Conservation (phyloP, 2,113 vertebrate genomes). For the Dipodomys ordii region DNA sequence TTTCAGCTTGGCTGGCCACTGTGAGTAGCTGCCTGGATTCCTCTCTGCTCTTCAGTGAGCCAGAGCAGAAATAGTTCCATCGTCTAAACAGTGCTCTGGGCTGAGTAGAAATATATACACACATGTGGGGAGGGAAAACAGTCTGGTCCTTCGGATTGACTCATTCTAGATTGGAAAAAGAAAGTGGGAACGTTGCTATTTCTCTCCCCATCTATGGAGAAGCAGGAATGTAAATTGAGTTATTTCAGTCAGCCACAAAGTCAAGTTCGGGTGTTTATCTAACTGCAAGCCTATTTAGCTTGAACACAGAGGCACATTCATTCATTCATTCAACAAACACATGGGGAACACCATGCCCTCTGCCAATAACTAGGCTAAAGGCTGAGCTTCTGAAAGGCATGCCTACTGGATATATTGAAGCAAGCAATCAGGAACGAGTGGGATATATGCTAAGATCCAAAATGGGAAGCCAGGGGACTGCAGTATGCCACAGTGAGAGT, state of each 20-base stretch:
- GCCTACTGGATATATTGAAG: not conserved
- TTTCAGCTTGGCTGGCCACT: not conserved
- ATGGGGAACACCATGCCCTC: not conserved
- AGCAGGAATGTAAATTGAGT: constrained; percentile 47
- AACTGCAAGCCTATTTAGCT: constrained; percentile 40
- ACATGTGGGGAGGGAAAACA: not conserved
- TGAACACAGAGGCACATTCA: constrained; percentile 45
- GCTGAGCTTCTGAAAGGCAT: not conserved
- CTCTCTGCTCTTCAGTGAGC: not conserved
- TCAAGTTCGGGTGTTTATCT: constrained; percentile 36
- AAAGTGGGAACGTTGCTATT: not conserved
- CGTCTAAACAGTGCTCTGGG: not conserved
- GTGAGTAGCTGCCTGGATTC: not conserved
- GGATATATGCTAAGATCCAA: too few relatives aligned
- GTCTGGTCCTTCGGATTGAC: not conserved
- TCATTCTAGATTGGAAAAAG: not conserved
- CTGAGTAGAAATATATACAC: not conserved
- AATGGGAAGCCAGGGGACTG: not conserved
- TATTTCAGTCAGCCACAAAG: not conserved
- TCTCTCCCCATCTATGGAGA: constrained; percentile 9
- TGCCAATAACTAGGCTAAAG: not conserved
- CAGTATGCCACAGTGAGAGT: not conserved
- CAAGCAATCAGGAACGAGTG: not conserved
- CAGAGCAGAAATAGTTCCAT: not conserved
- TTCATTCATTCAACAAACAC: constrained; percentile 2